phyloP scores from a whole-genome alignment of 2,888 invertebrate genomes.

The Rhingia campestris region DNA sequence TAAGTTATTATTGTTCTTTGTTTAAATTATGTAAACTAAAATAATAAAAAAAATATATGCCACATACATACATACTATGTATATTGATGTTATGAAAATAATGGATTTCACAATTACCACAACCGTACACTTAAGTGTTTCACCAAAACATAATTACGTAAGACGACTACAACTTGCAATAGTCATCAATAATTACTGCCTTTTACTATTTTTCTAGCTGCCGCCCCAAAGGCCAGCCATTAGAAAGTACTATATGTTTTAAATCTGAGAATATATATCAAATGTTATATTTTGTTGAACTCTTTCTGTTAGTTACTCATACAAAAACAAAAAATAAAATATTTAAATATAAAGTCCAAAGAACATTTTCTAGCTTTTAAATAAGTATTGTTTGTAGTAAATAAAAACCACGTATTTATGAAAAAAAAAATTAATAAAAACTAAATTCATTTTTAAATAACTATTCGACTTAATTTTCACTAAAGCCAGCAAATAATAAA shows the following conservation, averaged over 20 bases:
- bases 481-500: neutral
- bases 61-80: conserved; percentile 22
- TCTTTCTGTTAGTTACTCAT: conserved; percentile 47
- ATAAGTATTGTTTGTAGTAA: conserved; percentile 54
- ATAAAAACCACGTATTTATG: conserved; percentile 28
- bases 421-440: conserved; percentile 37
- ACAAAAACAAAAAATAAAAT: conserved; percentile 38
- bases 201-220: conserved; percentile 52
- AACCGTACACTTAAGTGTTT: conserved; percentile 42
- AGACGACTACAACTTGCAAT: conserved; percentile 32
- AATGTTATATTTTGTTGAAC: conserved; percentile 55
- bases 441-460: conserved; percentile 25
- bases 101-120: conserved; percentile 35
- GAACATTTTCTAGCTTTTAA: conserved; percentile 62
- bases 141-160: conserved; percentile 23
- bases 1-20: conserved; percentile 60
- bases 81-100: conserved; percentile 59
- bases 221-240: conserved; percentile 7
- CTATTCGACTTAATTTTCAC: neutral
- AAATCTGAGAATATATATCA: conserved; percentile 62
- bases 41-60: conserved; percentile 10
- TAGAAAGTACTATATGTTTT: conserved; percentile 21
- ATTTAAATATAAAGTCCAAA: conserved; percentile 61
- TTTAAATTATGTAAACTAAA: conserved; percentile 55
- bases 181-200: conserved; percentile 65